Evolutionary conservation across 2,888 invertebrate genomes (phyloP), one percentile per base, ranked within the genome.

Genomic region (Drosophila formosana): DNA sequence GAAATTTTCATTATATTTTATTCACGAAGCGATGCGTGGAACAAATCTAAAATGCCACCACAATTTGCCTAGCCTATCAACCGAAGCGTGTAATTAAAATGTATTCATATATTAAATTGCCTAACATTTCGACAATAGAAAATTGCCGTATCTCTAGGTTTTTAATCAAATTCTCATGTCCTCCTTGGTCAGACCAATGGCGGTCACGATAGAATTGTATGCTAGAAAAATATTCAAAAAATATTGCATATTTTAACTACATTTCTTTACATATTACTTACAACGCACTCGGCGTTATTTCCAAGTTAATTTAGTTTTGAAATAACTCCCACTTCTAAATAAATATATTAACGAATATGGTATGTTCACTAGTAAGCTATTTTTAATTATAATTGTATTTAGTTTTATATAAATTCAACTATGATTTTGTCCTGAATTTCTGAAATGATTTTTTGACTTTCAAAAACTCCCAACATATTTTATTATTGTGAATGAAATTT

Each of bases 1-100:
- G 89, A 85, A 88, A 87, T 82, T 81, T 89, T 80, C 87, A 86
- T 85, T 89, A 85, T 85, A 87, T 90, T 90, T 87, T 80, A 89
- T 89, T 77, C 80, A 87, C 80, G 80, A 72, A 81, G 72, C 85
- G 77, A 84, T 87, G 85, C 80, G 85, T 85, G 88, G 70, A 83
- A 82, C 88, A 76, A 88, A 82, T 85, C 76, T 72, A 81, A 87
- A 78, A 72, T 72, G 62, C 49, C 78, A 65, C 76, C 50, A 51
- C 75, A 52, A 80, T 78, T 64, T 67, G 45, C 60, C 58, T 64
- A 46, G 72, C 70, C 71, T 49, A 71, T 73, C 66, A 78, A 78
- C 66, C 76, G 76, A 78, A 71, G 88, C 82, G 85, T 88, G 80
- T 82, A 88, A 82, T 82, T 82, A 82, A 82, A 82, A 82, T 82